A percentile compares a stretch with the other conserved stretches of the same genome.
phyloP scores from a whole-genome alignment of 2,888 invertebrate species.

The Junonia oenone region DNA sequence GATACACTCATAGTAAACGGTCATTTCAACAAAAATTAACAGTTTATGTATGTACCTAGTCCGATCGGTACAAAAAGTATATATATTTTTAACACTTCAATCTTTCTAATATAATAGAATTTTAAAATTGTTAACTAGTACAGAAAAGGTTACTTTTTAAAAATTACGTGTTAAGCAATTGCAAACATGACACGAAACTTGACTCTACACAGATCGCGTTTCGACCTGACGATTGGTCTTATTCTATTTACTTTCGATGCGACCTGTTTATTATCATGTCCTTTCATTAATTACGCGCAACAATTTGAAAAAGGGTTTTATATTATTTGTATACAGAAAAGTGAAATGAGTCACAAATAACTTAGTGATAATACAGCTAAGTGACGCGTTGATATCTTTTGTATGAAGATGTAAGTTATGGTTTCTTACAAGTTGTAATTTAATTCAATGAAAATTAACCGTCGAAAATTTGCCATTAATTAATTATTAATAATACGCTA shows the following conservation, averaged over 20 bases:
- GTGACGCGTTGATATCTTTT: slow-evolving; percentile 29
- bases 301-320: not conserved
- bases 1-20: too few relatives aligned
- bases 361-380: too few relatives aligned
- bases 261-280: not conserved
- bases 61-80: too few relatives aligned
- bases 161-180: not conserved
- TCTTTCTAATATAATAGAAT: too few relatives aligned
- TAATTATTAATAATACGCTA: too few relatives aligned
- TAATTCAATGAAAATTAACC: not conserved
- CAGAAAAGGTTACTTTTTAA: not conserved
- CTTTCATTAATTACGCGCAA: not conserved
- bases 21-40: too few relatives aligned
- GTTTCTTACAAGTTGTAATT: not conserved
- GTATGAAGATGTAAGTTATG: slow-evolving; percentile 6
- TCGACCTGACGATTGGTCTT: not conserved
- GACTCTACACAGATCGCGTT: not conserved
- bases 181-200: not conserved
- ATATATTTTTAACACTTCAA: too few relatives aligned
- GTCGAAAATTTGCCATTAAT: too few relatives aligned
- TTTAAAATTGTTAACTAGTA: too few relatives aligned
- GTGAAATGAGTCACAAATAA: not conserved
- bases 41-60: too few relatives aligned
- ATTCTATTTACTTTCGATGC: not conserved
- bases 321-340: not conserved